Percentiles rank a stretch among this genome's conserved stretches.
Evolutionary conservation across 2,888 invertebrate species (phyloP).

Genomic region (Agrochola lychnidis): DNA sequence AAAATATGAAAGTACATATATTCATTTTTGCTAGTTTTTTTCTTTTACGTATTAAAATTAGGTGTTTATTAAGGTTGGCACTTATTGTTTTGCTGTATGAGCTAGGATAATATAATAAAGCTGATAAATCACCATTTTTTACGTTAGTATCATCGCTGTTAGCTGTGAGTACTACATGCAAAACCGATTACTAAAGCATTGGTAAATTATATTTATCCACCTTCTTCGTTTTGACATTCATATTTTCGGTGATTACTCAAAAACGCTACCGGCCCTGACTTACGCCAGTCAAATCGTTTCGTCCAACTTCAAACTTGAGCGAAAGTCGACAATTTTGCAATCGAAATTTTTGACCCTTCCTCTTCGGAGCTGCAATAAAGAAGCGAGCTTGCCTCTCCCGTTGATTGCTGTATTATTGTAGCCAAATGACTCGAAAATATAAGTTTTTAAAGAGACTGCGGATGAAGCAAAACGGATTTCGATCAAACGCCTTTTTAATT

Average conservation of each 20-base stretch:
- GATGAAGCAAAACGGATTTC: background rate
- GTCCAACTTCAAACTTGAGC: slow-evolving; percentile 58
- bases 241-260: background rate
- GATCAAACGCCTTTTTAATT: slow-evolving; percentile 16
- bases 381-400: slow-evolving; percentile 30
- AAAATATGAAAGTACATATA: background rate
- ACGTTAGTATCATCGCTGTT: background rate
- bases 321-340: slow-evolving; percentile 65
- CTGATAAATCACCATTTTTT: background rate
- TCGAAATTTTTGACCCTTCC: slow-evolving; percentile 65
- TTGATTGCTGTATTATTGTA: slow-evolving; percentile 52
- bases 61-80: background rate
- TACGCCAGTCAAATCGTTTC: slow-evolving; percentile 31
- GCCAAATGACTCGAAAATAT: slow-evolving; percentile 24
- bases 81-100: background rate
- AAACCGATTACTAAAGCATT: background rate
- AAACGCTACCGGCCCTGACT: slow-evolving; percentile 20
- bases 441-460: slow-evolving; percentile 45
- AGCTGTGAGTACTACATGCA: background rate
- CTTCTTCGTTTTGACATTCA: too few relatives aligned
- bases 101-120: background rate
- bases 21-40: background rate
- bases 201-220: background rate
- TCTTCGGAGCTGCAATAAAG: slow-evolving; percentile 49
- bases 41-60: background rate